Base-by-base conservation (phyloP, 2,113 vertebrate genomes). In the Cepphus grylle region DNA sequence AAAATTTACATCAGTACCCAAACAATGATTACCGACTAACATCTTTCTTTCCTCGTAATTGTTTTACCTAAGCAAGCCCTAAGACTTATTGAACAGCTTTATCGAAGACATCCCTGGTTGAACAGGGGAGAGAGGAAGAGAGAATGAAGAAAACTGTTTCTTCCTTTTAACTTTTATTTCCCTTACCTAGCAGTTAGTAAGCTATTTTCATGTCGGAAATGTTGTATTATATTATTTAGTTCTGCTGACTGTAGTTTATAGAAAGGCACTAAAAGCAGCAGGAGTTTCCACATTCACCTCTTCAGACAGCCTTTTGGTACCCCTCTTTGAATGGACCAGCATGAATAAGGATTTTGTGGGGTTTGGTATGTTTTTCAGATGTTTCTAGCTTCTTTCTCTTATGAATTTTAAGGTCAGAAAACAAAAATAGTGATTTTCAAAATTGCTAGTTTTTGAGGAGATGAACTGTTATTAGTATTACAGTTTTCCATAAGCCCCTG, bases 241-340 rank as follows among this genome's bases (percentile, higher is more conserved):
- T 96, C 61, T 94, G 86, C 94, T 95, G 86, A 74, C 88, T 91
- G 20, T 32, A 26, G 52, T 61, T 86, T 88, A 63, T n/a, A 19
- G 76, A 84, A 74, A 91, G 66, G 52, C 94, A 71, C 29, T 93
- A 89, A 89, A 90, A 94, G 36, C 97, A 94, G 77, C 88, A 85
- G 88, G 91, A 72, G 45, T 32, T 94, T 79, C 81, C 49, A 49
- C 21, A 36, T 79, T 81, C 17, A 17, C 67, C 16, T 79, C 76
- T 69, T 40, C 70, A 95, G 88, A 50, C 71, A 90, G 91, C 49
- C 21, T 92, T 92, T 87, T 83, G 65, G 83, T 93, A 25, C 65
- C 85, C 34, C 62, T 88, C 63, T 92, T 81, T 65, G 77, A 94
- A 69, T n/a, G 61, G 73, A 63, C 42, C 73, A 56, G 69, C 8